Percentiles rank a stretch among this genome's conserved stretches.
Conservation (phyloP, 2,113 vertebrate species). For the Aramus guarauna region DNA sequence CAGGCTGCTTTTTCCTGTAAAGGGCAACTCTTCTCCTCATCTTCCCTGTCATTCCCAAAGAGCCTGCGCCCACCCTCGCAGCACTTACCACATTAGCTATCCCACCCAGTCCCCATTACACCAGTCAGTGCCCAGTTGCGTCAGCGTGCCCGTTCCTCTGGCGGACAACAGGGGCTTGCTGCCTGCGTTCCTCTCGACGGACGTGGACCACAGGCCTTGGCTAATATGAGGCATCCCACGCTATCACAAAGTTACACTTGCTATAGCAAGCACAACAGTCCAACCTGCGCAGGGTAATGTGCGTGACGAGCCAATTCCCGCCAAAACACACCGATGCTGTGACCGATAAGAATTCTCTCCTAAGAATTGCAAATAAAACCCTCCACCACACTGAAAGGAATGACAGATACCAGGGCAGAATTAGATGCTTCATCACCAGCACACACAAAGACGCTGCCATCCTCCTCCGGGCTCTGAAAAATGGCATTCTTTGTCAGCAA, state of each 20-base stretch:
- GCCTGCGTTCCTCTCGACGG: neutral
- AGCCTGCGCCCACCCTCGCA: rapidly evolving
- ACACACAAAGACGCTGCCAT: slow-evolving; percentile 83
- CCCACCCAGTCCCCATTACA: neutral
- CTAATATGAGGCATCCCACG: rapidly evolving
- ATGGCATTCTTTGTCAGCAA: slow-evolving; percentile 92
- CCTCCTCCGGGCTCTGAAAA: slow-evolving; percentile 83
- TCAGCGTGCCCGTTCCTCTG: neutral
- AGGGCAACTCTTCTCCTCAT: neutral
- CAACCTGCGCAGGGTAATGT: neutral
- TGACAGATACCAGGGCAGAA: slow-evolving; percentile 83
- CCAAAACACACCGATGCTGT: neutral
- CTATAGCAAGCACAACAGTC: neutral
- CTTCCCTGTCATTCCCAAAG: neutral
- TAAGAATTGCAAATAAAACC: neutral
- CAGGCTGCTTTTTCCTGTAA: neutral
- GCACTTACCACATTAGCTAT: neutral
- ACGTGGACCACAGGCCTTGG: neutral
- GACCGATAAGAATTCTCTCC: neutral
- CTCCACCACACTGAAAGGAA: neutral
- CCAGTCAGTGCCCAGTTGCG: neutral
- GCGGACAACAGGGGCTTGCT: neutral
- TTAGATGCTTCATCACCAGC: slow-evolving; percentile 90
- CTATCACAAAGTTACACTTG: neutral
- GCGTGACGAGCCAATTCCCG: neutral